A percentile compares a stretch with the other conserved stretches of the same genome.
Conservation (phyloP, 92 coral and sea anemone genomes). For the Diadumene lineata region DNA sequence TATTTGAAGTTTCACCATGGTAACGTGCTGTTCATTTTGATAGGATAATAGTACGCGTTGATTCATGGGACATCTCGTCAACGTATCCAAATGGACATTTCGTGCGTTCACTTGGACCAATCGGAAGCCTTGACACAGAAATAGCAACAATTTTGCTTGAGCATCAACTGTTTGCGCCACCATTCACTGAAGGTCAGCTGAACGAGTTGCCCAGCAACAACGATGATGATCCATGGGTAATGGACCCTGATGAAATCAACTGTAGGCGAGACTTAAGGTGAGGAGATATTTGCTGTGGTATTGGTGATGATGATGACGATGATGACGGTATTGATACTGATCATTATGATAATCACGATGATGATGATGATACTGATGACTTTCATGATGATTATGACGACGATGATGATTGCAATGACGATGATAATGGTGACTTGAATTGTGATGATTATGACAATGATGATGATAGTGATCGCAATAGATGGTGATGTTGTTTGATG, state of each 20-base stretch:
- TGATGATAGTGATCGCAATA: neutral
- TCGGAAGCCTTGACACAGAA: conserved; percentile 85
- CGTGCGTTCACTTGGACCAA: conserved; percentile 83
- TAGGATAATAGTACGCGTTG: conserved; percentile 88
- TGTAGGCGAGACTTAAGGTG: conserved; percentile 81
- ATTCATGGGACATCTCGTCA: conserved; percentile 82
- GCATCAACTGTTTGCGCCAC: conserved; percentile 75
- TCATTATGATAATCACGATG: neutral
- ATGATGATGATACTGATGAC: neutral
- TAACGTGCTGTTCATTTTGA: neutral
- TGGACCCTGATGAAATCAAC: conserved; percentile 60
- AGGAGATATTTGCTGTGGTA: neutral
- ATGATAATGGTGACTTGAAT: neutral
- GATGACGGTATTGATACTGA: neutral
- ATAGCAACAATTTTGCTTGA: conserved; percentile 81
- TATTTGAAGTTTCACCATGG: neutral
- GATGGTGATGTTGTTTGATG: neutral
- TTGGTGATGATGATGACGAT: neutral
- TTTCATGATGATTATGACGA: neutral
- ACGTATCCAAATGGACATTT: conserved; percentile 93
- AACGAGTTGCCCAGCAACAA: conserved; percentile 80
- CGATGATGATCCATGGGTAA: conserved; percentile 71
- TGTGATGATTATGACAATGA: neutral
- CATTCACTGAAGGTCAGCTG: conserved; percentile 83
- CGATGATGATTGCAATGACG: neutral